Percentiles rank a stretch among this genome's conserved stretches.
Evolutionary conservation across 2,797 vertebrate species (phyloP).

Genomic region (Meriones psammophilus): DNA sequence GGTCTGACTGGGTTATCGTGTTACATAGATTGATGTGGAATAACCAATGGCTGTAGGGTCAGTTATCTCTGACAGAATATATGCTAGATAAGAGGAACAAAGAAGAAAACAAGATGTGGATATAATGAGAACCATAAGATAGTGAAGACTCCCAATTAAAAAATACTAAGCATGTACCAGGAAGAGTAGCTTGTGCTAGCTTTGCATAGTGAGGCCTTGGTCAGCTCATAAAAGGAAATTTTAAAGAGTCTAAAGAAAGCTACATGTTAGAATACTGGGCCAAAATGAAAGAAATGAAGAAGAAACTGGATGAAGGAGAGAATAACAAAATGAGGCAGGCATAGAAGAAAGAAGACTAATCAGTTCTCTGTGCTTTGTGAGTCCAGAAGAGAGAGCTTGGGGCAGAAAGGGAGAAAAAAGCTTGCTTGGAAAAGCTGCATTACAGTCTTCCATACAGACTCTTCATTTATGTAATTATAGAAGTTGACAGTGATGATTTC

Average conservation of each 20-base stretch:
- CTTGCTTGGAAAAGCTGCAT: neutral
- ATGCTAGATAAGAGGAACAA: neutral
- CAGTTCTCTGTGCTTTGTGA: neutral
- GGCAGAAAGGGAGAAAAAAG: neutral
- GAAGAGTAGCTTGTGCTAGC: neutral
- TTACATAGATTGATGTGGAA: neutral
- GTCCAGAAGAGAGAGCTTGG: slow-evolving; percentile 30
- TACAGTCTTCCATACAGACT: neutral
- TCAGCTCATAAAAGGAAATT: neutral
- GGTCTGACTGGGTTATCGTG: neutral
- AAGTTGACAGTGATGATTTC: neutral
- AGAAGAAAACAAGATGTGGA: neutral
- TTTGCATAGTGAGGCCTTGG: neutral
- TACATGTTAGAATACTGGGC: neutral
- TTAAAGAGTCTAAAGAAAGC: neutral
- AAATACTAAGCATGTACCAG: neutral
- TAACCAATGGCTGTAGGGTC: neutral
- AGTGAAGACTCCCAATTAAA: neutral
- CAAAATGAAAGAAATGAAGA: slow-evolving; percentile 21
- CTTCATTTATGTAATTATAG: neutral
- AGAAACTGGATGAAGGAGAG: neutral
- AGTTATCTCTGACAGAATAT: neutral
- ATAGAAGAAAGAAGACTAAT: neutral
- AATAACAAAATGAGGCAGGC: neutral
- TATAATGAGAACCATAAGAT: neutral